phyloP scores from a whole-genome alignment of 2,888 invertebrate genomes.

The Coelopa pilipes region DNA sequence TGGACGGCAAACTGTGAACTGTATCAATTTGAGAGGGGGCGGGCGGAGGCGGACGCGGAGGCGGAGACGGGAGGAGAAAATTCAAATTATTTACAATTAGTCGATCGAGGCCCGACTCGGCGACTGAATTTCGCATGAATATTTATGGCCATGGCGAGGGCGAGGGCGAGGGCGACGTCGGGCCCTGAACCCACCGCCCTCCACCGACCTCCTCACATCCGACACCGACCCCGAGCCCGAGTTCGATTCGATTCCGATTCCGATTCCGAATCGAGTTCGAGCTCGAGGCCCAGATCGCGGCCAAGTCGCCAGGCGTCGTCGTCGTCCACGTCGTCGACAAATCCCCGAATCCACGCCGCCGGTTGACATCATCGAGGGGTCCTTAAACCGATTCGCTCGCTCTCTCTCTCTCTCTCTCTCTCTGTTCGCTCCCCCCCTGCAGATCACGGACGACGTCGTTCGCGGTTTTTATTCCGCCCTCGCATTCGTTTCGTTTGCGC shows the following conservation, averaged over 20 bases:
- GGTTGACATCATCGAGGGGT: no score
- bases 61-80: background rate
- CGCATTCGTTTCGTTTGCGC: no score
- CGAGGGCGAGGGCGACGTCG: background rate
- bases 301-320: no score
- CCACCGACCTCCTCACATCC: background rate
- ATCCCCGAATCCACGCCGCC: no score
- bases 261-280: background rate
- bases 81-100: constrained; percentile 36
- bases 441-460: no score
- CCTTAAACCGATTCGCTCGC: no score
- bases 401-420: no score
- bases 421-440: no score
- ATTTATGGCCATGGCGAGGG: constrained; percentile 6
- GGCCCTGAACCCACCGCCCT: no score
- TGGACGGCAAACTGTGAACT: no score
- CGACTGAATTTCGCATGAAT: constrained; percentile 27
- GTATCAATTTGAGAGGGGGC: background rate
- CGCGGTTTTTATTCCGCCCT: no score
- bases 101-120: constrained; percentile 25
- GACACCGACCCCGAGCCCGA: background rate
- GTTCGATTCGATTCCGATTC: background rate
- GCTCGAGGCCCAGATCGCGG: background rate
- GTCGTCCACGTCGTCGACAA: no score
- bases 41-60: background rate